A percentile compares a stretch with the other conserved stretches of the same genome.
Evolutionary conservation across 2,113 vertebrate species (phyloP).

Genomic region (Gadus chalcogrammus): DNA sequence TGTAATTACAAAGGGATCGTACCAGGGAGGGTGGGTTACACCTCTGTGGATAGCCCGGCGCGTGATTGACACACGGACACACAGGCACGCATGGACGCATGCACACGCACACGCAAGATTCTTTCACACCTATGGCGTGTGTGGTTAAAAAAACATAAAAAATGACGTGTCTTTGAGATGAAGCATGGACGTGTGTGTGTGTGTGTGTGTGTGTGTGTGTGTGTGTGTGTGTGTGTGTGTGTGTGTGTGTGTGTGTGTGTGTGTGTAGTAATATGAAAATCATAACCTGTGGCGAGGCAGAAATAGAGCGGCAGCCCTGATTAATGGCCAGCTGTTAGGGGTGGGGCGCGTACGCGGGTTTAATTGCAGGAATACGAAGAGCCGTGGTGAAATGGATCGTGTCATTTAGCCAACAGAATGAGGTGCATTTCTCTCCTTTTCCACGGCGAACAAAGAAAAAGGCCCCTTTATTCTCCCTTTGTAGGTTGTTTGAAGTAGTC

Average conservation of each 20-base stretch:
- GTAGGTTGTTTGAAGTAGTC: too few species aligned
- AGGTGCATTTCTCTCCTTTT: background rate
- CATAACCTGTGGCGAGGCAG: slow-evolving; percentile 54
- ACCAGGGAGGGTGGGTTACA: slow-evolving; percentile 8
- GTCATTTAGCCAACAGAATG: background rate
- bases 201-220: background rate
- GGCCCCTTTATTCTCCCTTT: background rate
- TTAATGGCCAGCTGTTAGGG: slow-evolving; percentile 58
- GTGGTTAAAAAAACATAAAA: background rate
- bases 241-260: slow-evolving; percentile 27
- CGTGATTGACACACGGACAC: slow-evolving; percentile 3
- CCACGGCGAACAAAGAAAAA: background rate
- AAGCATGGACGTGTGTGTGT: slow-evolving; percentile 1
- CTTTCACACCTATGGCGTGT: too few species aligned
- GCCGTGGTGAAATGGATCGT: slow-evolving; percentile 18
- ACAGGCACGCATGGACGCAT: background rate
- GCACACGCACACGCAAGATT: too few species aligned
- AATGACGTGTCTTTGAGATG: background rate
- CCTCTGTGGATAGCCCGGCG: slow-evolving; percentile 17
- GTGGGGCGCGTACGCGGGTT: slow-evolving; percentile 13
- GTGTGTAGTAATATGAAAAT: slow-evolving; percentile 54
- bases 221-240: slow-evolving; percentile 29
- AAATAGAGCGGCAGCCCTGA: slow-evolving; percentile 51
- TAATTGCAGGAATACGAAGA: slow-evolving; percentile 55
- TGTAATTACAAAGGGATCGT: slow-evolving; percentile 70